Conservation (phyloP, 2,888 invertebrate species). For the Amphimallon solstitiale region DNA sequence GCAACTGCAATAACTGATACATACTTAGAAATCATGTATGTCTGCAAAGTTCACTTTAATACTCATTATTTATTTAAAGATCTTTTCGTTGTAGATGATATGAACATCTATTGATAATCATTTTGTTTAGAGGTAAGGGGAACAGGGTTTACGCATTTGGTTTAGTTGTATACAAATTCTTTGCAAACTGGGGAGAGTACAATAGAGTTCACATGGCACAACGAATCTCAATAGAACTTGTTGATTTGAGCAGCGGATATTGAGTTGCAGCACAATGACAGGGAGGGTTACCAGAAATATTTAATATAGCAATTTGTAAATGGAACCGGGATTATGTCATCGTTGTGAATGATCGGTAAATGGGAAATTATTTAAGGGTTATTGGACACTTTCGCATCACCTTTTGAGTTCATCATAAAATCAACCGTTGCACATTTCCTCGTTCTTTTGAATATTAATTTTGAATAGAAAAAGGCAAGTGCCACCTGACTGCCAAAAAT, state of each 20-base stretch:
- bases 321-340: constrained; percentile 49
- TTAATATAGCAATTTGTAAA: constrained; percentile 60
- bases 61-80: too few relatives aligned
- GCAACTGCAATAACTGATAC: too few relatives aligned
- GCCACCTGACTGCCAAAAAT: too few relatives aligned
- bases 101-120: too few relatives aligned
- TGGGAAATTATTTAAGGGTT: constrained; percentile 43
- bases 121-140: background rate
- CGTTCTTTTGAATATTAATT: background rate
- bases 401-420: constrained; percentile 11
- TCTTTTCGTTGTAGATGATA: too few relatives aligned
- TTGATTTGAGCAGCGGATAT: constrained; percentile 61
- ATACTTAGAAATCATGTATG: too few relatives aligned
- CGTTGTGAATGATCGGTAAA: constrained; percentile 42
- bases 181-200: constrained; percentile 51
- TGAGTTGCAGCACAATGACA: constrained; percentile 49
- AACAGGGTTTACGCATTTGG: constrained; percentile 15
- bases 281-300: constrained; percentile 53
- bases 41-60: too few relatives aligned
- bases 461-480: too few relatives aligned
- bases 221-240: constrained; percentile 60
- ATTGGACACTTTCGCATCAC: constrained; percentile 35
- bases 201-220: constrained; percentile 58
- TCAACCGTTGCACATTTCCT: constrained; percentile 27
- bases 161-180: constrained; percentile 58